Evolutionary conservation across 2,888 invertebrate genomes (phyloP), one percentile per base, ranked within the genome.

Genomic region (Ormia ochracea): DNA sequence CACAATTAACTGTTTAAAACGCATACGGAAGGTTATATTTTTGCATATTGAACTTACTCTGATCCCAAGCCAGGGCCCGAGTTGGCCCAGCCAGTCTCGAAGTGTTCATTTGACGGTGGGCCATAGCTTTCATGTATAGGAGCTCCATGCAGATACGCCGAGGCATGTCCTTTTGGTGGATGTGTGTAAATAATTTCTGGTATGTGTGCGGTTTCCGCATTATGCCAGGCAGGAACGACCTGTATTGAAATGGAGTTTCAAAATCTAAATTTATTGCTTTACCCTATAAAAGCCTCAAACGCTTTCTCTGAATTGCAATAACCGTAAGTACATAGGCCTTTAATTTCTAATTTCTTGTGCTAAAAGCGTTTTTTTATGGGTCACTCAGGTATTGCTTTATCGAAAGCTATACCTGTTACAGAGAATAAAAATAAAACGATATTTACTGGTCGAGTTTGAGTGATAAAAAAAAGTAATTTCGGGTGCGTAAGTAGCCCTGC

Each of bases 31-130:
- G 1, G 10, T 33, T 12, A 17, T 43, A 12, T 43, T 9, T 36
- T 56, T 48, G 41, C 9, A 9, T n/a, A 12, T 50, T 6, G 74
- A 0, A 91, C 92, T 91, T 85, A 93, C 93, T 93, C 93, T 84
- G 91, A 91, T 45, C 93, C 93, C 82, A 93, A 88, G 14, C 93
- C 93, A 6, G 93, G 93, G 2, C 93, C 93, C 3, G 93, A 92
- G 6, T 91, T 90, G 82, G 92, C 92, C 92, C 92, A 93, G 81
- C 91, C 92, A 41, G 91, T 91, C 61, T 90, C 90, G 69, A 91
- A 91, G 80, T 91, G 90, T 28, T 91, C 91, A 72, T 90, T 90
- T 28, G 85, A 84, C 4, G 83, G 85, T 7, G 87, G 87, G 1
- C 88, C 88, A 19, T 87, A 85, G 33, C 69, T 84, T 54, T 89